phyloP scores from a whole-genome alignment of 2,888 invertebrate genomes.

The Eucriotettix oculatus region DNA sequence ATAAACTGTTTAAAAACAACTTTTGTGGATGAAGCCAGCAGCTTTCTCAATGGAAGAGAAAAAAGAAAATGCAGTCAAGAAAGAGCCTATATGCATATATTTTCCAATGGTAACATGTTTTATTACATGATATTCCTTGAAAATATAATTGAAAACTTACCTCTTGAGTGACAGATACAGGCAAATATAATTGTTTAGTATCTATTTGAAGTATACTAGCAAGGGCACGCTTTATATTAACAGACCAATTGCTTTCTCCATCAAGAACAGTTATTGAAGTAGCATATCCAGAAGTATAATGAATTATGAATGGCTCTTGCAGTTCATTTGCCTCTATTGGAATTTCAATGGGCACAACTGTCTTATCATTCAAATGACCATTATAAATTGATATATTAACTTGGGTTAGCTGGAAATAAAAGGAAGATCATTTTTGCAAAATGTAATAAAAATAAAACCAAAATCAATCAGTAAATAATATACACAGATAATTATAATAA shows the following conservation, averaged over 20 bases:
- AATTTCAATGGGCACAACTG: background rate
- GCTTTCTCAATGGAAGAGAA: no score
- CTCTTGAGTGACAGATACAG: conserved; percentile 14
- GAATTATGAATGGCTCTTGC: conserved; percentile 6
- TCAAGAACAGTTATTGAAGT: conserved; percentile 13
- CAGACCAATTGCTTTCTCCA: conserved; percentile 42
- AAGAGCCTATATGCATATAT: background rate
- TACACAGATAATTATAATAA: no score
- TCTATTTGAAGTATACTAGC: conserved; percentile 47
- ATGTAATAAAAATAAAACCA: no score
- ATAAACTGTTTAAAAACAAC: no score
- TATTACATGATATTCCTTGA: no score
- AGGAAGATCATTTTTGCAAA: no score
- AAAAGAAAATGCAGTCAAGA: conserved; percentile 5
- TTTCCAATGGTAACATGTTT: background rate
- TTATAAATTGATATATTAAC: no score
- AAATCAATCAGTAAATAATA: no score
- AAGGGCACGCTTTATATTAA: conserved; percentile 48
- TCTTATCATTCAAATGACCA: no score
- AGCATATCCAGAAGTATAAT: conserved; percentile 3
- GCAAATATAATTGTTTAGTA: conserved; percentile 14
- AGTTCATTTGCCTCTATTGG: conserved; percentile 6
- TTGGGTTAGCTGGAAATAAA: no score
- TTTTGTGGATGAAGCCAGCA: no score
- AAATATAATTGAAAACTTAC: conserved; percentile 6